phyloP scores from a whole-genome alignment of 2,113 vertebrate species.

The Colossoma macropomum region DNA sequence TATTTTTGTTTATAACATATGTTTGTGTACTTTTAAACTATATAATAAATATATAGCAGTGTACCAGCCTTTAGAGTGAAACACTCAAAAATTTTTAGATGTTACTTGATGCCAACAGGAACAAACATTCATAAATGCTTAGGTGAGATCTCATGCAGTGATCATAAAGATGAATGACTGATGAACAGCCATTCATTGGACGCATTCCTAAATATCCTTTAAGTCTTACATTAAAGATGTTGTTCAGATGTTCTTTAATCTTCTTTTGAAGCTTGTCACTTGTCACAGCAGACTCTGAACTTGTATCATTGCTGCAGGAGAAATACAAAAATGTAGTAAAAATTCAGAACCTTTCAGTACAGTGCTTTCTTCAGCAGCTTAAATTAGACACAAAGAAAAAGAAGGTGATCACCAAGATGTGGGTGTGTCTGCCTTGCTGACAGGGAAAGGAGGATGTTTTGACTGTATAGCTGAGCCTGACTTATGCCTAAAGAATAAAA shows the following conservation, averaged over 20 bases:
- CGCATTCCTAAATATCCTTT: too few species aligned
- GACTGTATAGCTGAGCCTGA: background rate
- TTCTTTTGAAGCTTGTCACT: background rate
- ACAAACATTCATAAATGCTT: too few species aligned
- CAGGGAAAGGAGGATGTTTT: background rate
- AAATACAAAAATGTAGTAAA: too few species aligned
- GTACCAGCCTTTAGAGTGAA: too few species aligned
- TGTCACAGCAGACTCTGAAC: background rate
- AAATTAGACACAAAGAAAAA: background rate
- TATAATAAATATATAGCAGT: too few species aligned
- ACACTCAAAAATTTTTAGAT: too few species aligned
- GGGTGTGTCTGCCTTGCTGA: background rate
- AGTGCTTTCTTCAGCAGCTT: background rate
- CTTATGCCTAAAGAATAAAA: background rate
- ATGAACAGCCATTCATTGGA: background rate
- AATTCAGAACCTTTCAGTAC: background rate
- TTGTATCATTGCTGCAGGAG: background rate
- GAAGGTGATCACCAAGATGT: too few species aligned
- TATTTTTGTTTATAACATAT: too few species aligned
- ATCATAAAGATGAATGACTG: background rate
- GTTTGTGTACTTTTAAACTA: too few species aligned
- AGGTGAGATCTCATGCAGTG: too few species aligned
- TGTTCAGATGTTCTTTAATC: background rate
- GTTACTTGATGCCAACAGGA: too few species aligned
- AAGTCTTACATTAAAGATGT: slow-evolving; percentile 13